Evolutionary conservation across 2,113 vertebrate genomes (phyloP).

Genomic region (Poeciliopsis retropinna): DNA sequence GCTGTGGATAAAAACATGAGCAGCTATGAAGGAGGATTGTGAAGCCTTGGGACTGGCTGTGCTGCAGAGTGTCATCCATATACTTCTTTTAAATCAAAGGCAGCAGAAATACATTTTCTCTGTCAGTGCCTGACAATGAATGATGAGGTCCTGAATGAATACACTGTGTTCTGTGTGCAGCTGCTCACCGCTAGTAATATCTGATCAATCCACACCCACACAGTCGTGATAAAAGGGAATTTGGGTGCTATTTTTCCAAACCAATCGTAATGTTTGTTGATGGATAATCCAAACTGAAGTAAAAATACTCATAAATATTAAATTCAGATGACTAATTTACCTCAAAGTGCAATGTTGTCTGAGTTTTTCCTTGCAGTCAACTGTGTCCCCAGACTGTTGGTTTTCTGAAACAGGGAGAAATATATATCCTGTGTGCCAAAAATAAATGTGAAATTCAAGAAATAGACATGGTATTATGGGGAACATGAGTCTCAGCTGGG

Average conservation of each 20-base stretch:
- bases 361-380: not conserved
- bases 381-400: not conserved
- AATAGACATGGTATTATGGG: slow-evolving; percentile 16
- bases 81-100: slow-evolving; percentile 30
- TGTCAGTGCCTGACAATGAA: slow-evolving; percentile 9
- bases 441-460: slow-evolving; percentile 31
- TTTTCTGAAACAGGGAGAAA: not conserved
- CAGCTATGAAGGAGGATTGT: not conserved
- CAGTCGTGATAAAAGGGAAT: not conserved
- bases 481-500: slow-evolving; percentile 30
- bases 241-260: not conserved
- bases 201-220: not conserved
- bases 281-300: not conserved
- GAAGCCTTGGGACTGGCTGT: slow-evolving; percentile 19
- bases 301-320: not conserved
- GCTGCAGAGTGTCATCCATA: slow-evolving; percentile 27
- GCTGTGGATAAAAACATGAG: slow-evolving; percentile 36
- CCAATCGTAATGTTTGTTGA: not conserved
- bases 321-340: slow-evolving; percentile 1
- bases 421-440: not conserved
- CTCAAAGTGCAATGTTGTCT: not conserved
- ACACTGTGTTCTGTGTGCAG: not conserved
- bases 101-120: slow-evolving; percentile 6
- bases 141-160: slow-evolving; percentile 6
- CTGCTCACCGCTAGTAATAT: slow-evolving; percentile 4